Evolutionary conservation across 2,888 invertebrate species (phyloP), one percentile per base, ranked within the genome.

Genomic region (Altica lythri): DNA sequence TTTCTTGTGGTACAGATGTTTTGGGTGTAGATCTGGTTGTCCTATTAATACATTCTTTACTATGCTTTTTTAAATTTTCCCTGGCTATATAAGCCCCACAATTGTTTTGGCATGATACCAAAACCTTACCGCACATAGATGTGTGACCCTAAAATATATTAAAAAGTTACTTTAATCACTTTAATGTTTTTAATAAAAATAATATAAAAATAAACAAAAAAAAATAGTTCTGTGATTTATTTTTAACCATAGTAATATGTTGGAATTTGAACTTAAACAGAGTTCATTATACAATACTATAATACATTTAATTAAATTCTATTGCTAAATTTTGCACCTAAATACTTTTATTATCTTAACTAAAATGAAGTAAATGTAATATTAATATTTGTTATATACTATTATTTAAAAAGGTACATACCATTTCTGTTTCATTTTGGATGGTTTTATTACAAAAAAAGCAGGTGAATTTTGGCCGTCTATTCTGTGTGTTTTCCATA

Each of bases 61-160:
- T 65, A 63, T 89, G 89, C 0, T 79, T 78, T 0, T 81, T 79
- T 71, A 81, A 79, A 59, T 83, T 82, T 51, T 82, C 82, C 60
- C 89, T 78, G 55, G 85, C 84, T 17, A 88, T 79, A 77, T 86
- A 89, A 2, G 84, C 83, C 0, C 86, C 85, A 63, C 89, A 89
- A 40, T 83, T 81, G 63, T 85, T 79, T 0, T 84, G 83, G 49
- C 89, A 89, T 68, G 86, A 83, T 68, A 88, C 85, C 63, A 89
- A 72, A 6, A 89, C 86, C 54, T 86, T 85, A 9, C 86, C 86
- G 59, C 89, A 90, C 62, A 83, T 81, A 53, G 84, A 82, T 54
- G 86, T 72, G 63, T 89, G 89, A 48, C 82, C 82, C 83, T 87
- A 25, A 19, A 51, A 50, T 16, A 2, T n/a, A 2, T 12, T 18